Evolutionary conservation across 2,113 vertebrate species (phyloP).

Genomic region (Nerophis ophidion): DNA sequence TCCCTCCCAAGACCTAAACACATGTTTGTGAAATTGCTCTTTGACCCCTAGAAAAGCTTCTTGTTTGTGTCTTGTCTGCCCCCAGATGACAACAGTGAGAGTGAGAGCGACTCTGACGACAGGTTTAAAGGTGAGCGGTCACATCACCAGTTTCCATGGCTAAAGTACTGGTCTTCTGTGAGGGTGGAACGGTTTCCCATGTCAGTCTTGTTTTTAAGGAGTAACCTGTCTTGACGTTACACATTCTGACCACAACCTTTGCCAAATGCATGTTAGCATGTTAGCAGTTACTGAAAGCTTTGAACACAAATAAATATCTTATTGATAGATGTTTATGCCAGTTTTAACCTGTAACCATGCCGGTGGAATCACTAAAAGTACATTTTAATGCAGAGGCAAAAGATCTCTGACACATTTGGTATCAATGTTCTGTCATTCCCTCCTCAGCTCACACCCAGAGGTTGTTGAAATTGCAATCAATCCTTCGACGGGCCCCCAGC

Average conservation of each 20-base stretch:
- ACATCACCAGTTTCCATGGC: slow-evolving; percentile 6
- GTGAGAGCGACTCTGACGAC: slow-evolving; percentile 98
- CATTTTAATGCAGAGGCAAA: neutral
- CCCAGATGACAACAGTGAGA: slow-evolving; percentile 98
- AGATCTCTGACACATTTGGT: neutral
- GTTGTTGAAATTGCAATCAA: slow-evolving; percentile 90
- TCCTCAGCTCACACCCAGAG: slow-evolving; percentile 89
- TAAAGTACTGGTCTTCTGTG: neutral
- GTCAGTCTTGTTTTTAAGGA: slow-evolving; percentile 7
- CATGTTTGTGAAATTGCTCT: slow-evolving; percentile 33
- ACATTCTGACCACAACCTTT: slow-evolving; percentile 13
- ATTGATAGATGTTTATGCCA: neutral
- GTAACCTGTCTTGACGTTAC: neutral
- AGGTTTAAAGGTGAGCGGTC: slow-evolving; percentile 92
- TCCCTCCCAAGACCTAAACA: slow-evolving; percentile 25
- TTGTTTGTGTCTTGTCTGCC: slow-evolving; percentile 58
- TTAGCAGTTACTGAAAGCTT: neutral
- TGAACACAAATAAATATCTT: neutral
- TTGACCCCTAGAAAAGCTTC: slow-evolving; percentile 34
- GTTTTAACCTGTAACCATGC: neutral
- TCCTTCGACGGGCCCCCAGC: slow-evolving; percentile 90
- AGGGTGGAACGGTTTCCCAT: slow-evolving; percentile 5
- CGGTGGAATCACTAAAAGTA: neutral
- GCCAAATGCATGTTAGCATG: slow-evolving; percentile 7
- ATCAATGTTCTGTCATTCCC: neutral